Conservation (phyloP, 2,113 vertebrate species). For the Rhadina sibilatrix region DNA sequence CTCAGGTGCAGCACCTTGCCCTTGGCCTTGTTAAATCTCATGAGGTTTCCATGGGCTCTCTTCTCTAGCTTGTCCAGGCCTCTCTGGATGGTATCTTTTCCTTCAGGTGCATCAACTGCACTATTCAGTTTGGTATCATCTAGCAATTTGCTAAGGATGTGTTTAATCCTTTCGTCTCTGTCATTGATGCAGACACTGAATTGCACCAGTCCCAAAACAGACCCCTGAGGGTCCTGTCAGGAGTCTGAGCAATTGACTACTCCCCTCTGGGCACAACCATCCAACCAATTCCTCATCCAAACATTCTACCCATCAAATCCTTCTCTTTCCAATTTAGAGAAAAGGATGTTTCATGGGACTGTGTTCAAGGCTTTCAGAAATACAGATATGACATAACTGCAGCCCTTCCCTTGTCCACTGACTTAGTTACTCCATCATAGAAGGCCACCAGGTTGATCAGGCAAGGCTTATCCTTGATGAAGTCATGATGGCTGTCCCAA, state of each 20-base stretch:
- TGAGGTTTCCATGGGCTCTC: not conserved
- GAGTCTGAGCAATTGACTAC: not conserved
- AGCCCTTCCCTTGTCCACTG: not conserved
- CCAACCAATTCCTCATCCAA: not conserved
- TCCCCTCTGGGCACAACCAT: not conserved
- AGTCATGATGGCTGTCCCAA: fast-evolving
- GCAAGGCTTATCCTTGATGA: not conserved
- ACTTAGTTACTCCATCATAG: not conserved
- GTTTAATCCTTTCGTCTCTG: not conserved
- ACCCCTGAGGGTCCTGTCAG: not conserved
- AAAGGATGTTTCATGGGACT: fast-evolving
- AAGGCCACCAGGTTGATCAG: not conserved
- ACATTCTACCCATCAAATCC: not conserved
- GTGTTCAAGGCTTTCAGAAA: not conserved
- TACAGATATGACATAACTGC: not conserved
- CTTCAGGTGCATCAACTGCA: not conserved
- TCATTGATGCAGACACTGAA: not conserved
- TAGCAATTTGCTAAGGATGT: not conserved
- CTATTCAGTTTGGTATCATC: not conserved
- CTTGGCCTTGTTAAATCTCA: not conserved
- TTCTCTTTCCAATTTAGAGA: not conserved
- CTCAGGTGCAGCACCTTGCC: not conserved
- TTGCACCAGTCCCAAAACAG: not conserved
- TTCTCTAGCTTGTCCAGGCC: fast-evolving
- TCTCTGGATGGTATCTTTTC: not conserved